Base-by-base conservation (phyloP, 64 coral and sea anemone species). In the Stichodactyla helianthus region DNA sequence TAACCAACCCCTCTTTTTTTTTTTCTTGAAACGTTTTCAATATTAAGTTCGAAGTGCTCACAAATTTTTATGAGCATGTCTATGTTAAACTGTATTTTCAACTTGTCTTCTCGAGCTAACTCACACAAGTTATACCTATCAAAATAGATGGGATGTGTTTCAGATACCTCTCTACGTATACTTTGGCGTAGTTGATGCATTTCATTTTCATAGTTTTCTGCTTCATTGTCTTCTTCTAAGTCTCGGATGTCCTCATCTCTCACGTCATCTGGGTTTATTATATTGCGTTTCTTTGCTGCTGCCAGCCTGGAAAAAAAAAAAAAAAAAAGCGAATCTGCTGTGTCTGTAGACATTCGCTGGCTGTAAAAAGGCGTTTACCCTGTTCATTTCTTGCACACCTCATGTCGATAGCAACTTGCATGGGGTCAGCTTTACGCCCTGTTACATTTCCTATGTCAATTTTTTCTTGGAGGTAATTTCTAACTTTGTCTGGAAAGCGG, bases 371-470 rank as follows among this genome's bases (percentile, higher is more conserved):
- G 16, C 51, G 55, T 59, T 18, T 77, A 77, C 86, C 86, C 6
- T 19, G 65, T 63, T 87, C 86, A 87, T 87, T 67, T 87, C 86
- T 87, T 54, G 86, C 86, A 55, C 86, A 87, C 54, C 86, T 74
- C 86, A 77, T 87, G 52, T 87, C 84, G 6, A 77, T 25, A 11
- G 82, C 16, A 84, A 84, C 53, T 60, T 84, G 82, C 23, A 84
- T 23, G 20, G 85, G 85, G 71, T 86, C 85, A 51, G 59, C 61
- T 71, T 74, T 86, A 64, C 28, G 85, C 4, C 85, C 61, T 16
- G 85, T 86, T 22, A n/a, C 12, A 44, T 52, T 58, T 19, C 85
- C 60, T 10, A 52, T 44, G 70, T 77, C 52, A n/a, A 87, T 78
- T 77, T 87, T 87, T 11, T 87, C 86, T 87, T 77, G 15, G 44